Percentiles rank a stretch among this genome's conserved stretches.
Evolutionary conservation across 2,888 invertebrate genomes (phyloP).

Genomic region (Microdon myrmicae): DNA sequence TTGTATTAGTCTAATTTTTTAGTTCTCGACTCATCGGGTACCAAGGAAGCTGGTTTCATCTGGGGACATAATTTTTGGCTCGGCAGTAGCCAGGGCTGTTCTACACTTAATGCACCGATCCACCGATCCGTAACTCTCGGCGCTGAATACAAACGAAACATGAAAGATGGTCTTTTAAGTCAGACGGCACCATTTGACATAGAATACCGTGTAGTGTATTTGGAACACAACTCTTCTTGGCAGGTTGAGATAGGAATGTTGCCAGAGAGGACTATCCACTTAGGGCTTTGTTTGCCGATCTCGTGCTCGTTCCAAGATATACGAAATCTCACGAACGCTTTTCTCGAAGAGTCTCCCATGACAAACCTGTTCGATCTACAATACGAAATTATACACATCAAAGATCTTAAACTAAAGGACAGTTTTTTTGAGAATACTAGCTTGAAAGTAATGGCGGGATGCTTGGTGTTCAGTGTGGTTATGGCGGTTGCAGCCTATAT

Average conservation of each 20-base stretch:
- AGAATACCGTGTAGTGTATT: slow-evolving; percentile 65
- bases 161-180: slow-evolving; percentile 64
- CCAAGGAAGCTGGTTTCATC: slow-evolving; percentile 69
- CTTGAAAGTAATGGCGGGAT: slow-evolving; percentile 59
- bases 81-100: slow-evolving; percentile 69
- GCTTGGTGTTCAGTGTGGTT: slow-evolving; percentile 56
- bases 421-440: slow-evolving; percentile 62
- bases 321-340: slow-evolving; percentile 60
- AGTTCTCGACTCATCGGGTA: slow-evolving; percentile 72
- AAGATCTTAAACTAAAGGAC: slow-evolving; percentile 62
- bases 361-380: slow-evolving; percentile 63
- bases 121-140: slow-evolving; percentile 62
- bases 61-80: slow-evolving; percentile 73
- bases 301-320: slow-evolving; percentile 66
- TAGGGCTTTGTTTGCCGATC: slow-evolving; percentile 70
- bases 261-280: slow-evolving; percentile 67
- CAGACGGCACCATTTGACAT: slow-evolving; percentile 64
- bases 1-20: slow-evolving; percentile 8
- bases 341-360: slow-evolving; percentile 59
- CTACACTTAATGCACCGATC: slow-evolving; percentile 64
- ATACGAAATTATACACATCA: slow-evolving; percentile 64
- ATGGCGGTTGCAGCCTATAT: slow-evolving; percentile 55
- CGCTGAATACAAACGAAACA: slow-evolving; percentile 62
- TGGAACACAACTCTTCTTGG: slow-evolving; percentile 66
- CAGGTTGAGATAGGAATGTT: slow-evolving; percentile 67